Conservation (phyloP, 2,113 vertebrate species). For the Podarcis raffonei region DNA sequence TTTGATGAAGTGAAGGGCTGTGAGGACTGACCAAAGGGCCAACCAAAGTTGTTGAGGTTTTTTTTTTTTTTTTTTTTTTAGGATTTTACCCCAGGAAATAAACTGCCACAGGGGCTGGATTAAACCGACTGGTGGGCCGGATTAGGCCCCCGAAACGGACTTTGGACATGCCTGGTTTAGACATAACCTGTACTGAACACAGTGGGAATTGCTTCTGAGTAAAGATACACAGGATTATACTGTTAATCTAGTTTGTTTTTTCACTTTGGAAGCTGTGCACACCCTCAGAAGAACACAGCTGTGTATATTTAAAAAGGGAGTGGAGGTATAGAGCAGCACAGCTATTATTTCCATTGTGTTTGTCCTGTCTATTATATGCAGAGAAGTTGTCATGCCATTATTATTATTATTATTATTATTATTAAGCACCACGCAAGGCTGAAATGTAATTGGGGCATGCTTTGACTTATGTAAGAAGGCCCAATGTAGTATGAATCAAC, state of each 20-base stretch:
- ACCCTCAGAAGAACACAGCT: neutral
- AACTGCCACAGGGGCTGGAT: too few species aligned
- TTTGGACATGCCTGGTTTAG: neutral
- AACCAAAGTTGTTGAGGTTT: too few species aligned
- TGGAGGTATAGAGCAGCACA: neutral
- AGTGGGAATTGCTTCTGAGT: neutral
- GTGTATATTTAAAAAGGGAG: neutral
- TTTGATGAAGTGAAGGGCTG: too few species aligned
- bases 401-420: neutral
- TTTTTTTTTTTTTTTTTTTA: too few species aligned
- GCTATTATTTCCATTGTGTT: neutral
- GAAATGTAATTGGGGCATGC: neutral
- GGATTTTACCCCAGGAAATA: too few species aligned
- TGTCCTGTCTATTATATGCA: neutral
- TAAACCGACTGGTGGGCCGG: too few species aligned
- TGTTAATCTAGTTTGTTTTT: neutral
- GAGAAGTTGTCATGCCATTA: neutral
- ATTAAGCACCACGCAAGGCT: neutral
- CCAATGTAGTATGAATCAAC: neutral
- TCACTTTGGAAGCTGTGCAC: neutral
- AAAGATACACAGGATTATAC: neutral
- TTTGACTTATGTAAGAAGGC: neutral
- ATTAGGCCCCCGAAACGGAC: too few species aligned
- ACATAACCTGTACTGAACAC: neutral
- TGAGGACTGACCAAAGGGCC: too few species aligned